A percentile compares a stretch with the other conserved stretches of the same genome.
Evolutionary conservation across 2,797 vertebrate genomes (phyloP).

Genomic region (Enteromius thamalakanensis): DNA sequence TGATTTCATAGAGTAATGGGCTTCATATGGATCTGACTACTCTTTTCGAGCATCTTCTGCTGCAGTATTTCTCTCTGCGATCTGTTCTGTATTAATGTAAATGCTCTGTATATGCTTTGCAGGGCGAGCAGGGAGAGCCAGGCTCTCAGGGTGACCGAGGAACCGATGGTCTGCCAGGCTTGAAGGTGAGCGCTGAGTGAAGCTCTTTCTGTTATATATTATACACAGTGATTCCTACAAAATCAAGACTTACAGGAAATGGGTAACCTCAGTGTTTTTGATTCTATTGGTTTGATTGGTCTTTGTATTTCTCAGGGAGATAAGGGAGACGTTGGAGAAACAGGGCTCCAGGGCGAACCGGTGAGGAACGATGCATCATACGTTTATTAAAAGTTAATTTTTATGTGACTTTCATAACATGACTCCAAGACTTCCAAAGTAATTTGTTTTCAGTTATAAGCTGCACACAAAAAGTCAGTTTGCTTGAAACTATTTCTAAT

Average conservation of each 20-base stretch:
- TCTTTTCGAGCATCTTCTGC: constrained; percentile 8
- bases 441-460: neutral
- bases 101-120: constrained; percentile 47
- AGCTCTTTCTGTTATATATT: neutral
- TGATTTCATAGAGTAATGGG: constrained; percentile 34
- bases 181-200: constrained; percentile 69
- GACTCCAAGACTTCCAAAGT: neutral
- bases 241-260: neutral
- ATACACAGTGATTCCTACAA: neutral
- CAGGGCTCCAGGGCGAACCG: constrained; percentile 56
- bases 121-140: constrained; percentile 76
- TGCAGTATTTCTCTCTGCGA: neutral
- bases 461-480: neutral
- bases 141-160: constrained; percentile 75
- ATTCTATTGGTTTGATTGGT: neutral
- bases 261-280: neutral
- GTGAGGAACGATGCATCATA: constrained; percentile 38
- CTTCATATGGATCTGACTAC: constrained; percentile 13
- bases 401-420: neutral
- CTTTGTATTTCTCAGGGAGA: constrained; percentile 60
- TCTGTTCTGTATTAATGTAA: constrained; percentile 9
- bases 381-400: neutral
- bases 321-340: constrained; percentile 61
- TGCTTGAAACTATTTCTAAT: neutral
- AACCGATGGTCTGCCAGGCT: constrained; percentile 71